These are phyloP conservation scores for honey bee (Apis mellifera) DNA, from an alignment of 1,140 invertebrate species.

Conservation along the genomic window DNA sequence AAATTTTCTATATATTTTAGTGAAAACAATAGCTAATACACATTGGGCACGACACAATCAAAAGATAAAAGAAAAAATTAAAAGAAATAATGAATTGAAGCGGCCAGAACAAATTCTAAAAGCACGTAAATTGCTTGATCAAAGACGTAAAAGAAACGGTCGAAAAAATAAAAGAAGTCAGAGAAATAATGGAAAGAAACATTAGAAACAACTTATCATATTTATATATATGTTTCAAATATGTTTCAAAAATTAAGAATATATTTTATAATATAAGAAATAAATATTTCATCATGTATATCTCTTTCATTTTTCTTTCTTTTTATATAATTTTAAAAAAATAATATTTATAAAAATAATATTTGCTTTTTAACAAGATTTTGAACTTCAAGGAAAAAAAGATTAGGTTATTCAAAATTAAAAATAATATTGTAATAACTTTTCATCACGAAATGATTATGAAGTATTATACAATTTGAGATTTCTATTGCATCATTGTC, in stretches of 20 bases:
- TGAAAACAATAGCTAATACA: constrained; percentile 79
- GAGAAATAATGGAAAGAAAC: constrained; percentile 69
- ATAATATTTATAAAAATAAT: neutral
- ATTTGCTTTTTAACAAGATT: neutral
- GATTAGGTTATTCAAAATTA: neutral
- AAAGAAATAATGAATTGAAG: constrained; percentile 83
- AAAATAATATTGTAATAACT: constrained; percentile 13
- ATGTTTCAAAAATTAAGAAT: neutral
- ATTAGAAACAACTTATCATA: constrained; percentile 38
- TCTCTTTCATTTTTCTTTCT: neutral
- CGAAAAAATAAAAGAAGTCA: constrained; percentile 70
- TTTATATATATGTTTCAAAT: constrained; percentile 1
- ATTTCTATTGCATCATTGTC: constrained; percentile 47
- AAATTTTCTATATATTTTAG: constrained; percentile 58
- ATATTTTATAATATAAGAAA: constrained; percentile 19
- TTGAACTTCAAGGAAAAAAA: neutral
- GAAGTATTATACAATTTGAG: constrained; percentile 38
- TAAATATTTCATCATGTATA: neutral
- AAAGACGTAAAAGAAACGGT: constrained; percentile 78
- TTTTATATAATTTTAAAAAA: neutral
- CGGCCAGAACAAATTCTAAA: constrained; percentile 88
- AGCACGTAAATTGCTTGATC: constrained; percentile 83
- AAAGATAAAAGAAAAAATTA: constrained; percentile 82
- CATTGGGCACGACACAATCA: constrained; percentile 85
- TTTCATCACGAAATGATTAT: neutral